Evolutionary conservation across 2,888 invertebrate genomes (phyloP).

Genomic region (Melinaea marsaeus): DNA sequence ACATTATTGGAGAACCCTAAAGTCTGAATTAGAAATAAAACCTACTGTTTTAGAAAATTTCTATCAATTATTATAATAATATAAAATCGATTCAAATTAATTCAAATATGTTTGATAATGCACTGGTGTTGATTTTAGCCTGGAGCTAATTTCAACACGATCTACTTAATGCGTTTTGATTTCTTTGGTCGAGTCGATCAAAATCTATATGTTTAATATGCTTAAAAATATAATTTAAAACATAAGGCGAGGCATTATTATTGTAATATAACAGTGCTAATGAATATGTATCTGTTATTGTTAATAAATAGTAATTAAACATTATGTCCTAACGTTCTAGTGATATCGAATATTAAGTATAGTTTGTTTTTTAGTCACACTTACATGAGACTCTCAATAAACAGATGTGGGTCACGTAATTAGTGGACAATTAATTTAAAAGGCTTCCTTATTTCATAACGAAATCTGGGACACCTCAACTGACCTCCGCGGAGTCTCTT

Average conservation of each 20-base stretch:
- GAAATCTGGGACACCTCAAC: neutral
- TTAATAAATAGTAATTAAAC: no score
- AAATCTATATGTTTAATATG: no score
- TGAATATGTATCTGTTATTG: no score
- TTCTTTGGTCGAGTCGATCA: no score
- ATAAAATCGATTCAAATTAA: conserved; percentile 40
- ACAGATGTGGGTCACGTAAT: neutral
- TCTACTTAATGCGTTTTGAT: no score
- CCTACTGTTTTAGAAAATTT: conserved; percentile 10
- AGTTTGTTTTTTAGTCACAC: no score
- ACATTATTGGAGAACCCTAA: neutral
- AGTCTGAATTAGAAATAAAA: conserved; percentile 10
- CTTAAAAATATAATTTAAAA: no score
- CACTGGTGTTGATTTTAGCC: conserved; percentile 57
- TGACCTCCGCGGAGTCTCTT: neutral
- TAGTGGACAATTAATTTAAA: neutral
- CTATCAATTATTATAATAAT: conserved; percentile 35
- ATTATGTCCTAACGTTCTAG: no score
- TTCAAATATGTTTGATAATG: conserved; percentile 38
- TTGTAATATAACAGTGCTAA: no score
- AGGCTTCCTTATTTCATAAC: conserved; percentile 1
- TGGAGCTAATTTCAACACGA: conserved; percentile 48
- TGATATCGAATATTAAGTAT: no score
- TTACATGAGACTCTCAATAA: neutral
- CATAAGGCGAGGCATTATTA: no score